These are phyloP conservation scores for Chloroclysta siterata DNA, from an alignment of 2,888 invertebrate species.

Conservation along the genomic window DNA sequence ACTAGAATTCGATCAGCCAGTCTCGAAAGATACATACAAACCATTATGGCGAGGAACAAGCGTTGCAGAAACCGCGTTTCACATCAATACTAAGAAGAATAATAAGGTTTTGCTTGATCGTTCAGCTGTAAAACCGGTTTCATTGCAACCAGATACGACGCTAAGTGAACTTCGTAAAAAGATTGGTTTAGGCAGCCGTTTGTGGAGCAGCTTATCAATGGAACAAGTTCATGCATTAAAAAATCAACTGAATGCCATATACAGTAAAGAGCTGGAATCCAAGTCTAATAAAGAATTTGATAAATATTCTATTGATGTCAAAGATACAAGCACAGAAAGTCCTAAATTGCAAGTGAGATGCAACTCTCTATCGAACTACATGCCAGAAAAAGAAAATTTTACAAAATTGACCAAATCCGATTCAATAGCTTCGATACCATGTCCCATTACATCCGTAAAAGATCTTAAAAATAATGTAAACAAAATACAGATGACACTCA, in stretches of 20 bases:
- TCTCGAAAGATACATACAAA: conserved; percentile 89
- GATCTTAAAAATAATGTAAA: conserved; percentile 79
- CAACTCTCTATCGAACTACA: conserved; percentile 80
- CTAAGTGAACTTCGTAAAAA: conserved; percentile 75
- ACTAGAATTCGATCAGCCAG: conserved; percentile 70
- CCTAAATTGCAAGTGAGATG: conserved; percentile 84
- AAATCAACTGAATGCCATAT: conserved; percentile 92
- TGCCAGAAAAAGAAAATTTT: conserved; percentile 64
- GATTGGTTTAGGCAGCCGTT: conserved; percentile 88
- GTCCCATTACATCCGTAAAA: conserved; percentile 71
- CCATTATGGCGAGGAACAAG: conserved; percentile 94
- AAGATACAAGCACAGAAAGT: conserved; percentile 62
- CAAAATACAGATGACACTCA: conserved; percentile 79
- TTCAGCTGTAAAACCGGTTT: conserved; percentile 56
- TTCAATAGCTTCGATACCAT: conserved; percentile 83
- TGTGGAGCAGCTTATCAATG: conserved; percentile 93
- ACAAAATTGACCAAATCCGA: conserved; percentile 79
- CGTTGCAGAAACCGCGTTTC: conserved; percentile 91
- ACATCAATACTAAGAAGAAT: conserved; percentile 86
- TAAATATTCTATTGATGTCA: conserved; percentile 87
- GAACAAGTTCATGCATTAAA: conserved; percentile 93
- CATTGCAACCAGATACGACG: conserved; percentile 69
- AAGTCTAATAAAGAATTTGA: conserved; percentile 69
- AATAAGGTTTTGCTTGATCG: conserved; percentile 70
- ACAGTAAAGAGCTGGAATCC: conserved; percentile 85